phyloP scores from a whole-genome alignment of 2,797 vertebrate genomes.

The Epinephelus awoara region DNA sequence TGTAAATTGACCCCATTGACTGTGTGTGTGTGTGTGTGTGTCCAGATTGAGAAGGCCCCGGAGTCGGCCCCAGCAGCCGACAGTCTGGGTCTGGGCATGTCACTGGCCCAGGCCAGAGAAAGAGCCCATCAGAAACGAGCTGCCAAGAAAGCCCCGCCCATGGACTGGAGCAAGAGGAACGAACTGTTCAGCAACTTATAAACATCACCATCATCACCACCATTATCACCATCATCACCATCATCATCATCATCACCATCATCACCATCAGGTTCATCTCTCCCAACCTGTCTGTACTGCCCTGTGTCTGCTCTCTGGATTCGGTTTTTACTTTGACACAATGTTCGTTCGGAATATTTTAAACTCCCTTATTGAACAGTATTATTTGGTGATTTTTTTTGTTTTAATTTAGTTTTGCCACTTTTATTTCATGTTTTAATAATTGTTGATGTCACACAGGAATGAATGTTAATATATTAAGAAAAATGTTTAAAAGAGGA shows the following conservation, averaged over 20 bases:
- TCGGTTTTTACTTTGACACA: neutral
- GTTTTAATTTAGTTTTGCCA: conserved; percentile 66
- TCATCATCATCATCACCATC: neutral
- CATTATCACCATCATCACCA: rapidly evolving
- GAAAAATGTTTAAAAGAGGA: conserved; percentile 20
- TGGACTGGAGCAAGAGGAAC: conserved; percentile 99
- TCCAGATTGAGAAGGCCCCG: conserved; percentile 45
- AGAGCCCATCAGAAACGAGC: conserved; percentile 92
- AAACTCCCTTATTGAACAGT: conserved; percentile 68
- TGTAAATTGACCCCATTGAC: too few species aligned
- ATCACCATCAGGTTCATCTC: neutral
- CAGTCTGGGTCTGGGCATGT: conserved; percentile 83
- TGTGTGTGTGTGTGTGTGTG: conserved; percentile 6
- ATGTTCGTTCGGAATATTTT: conserved; percentile 31
- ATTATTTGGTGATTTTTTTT: conserved; percentile 72
- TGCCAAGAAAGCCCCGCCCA: conserved; percentile 92
- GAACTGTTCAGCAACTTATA: conserved; percentile 97
- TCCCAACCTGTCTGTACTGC: neutral
- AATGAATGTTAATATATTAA: conserved; percentile 68
- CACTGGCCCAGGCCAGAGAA: conserved; percentile 92
- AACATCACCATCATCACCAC: too few species aligned
- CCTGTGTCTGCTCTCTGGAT: conserved; percentile 11
- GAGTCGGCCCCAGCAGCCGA: conserved; percentile 35
- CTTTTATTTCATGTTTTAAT: conserved; percentile 43
- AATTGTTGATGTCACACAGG: conserved; percentile 28